Base-by-base conservation (phyloP, 2,888 invertebrate species). In the Drosophila nr. medialis region DNA sequence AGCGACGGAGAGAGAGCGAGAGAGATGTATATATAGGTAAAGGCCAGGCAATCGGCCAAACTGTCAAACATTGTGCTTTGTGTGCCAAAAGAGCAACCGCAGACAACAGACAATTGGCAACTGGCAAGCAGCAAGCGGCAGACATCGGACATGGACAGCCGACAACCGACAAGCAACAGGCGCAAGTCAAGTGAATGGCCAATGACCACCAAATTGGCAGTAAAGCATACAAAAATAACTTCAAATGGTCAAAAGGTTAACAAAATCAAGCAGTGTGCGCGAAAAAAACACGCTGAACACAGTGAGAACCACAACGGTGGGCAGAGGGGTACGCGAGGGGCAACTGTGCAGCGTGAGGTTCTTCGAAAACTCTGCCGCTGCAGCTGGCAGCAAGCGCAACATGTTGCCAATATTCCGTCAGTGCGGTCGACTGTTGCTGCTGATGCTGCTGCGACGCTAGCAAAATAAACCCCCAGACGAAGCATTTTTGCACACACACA, bases 151-250 rank as follows among this genome's bases (percentile, higher is more conserved):
- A 70, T 64, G 66, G 70, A 66, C 80, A 72, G 54, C 59, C 40
- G 80, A 68, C 66, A 72, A 51, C 59, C 62, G 55, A 61, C 61
- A 70, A 60, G 80, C 80, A 86, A 80, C 77, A 84, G 89, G 81
- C 89, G 75, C 89, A 86, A 86, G 90, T 90, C 90, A 87, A 87
- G 86, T 90, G 86, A 89, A 87, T 87, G 86, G 86, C 89, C 86
- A 87, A 86, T 90, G 90, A 86, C 86, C 86, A 86, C 86, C 90
- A 87, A 87, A 87, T 87, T 87, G 86, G 86, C 90, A 89, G 86
- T 90, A 87, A 87, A 89, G 90, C 87, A 90, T 90, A 90, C 90
- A 89, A 83, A 90, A 87, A 86, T 89, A 87, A 90, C 86, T 83
- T 81, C 80, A 90, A 86, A 76, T 90, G 89, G 89, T 89, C 89